Conservation (phyloP, 2,797 vertebrate genomes). For the Myoxocephalus aenaeus region DNA sequence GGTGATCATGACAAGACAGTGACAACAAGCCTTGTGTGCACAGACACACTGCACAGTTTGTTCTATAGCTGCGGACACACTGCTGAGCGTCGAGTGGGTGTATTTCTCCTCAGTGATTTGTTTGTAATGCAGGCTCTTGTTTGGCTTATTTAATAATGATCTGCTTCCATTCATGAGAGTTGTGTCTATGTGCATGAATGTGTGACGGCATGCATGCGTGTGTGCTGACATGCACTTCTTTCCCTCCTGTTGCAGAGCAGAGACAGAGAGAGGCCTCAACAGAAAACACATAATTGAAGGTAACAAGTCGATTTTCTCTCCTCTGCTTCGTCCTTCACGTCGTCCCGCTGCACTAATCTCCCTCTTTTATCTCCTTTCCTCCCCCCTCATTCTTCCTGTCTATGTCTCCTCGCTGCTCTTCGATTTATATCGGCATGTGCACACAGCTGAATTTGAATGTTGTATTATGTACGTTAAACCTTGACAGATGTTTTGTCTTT, state of each 20-base stretch:
- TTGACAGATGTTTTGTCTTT: constrained; percentile 26
- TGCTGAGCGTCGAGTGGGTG: constrained; percentile 39
- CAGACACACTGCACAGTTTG: constrained; percentile 30
- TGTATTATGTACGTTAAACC: constrained; percentile 4
- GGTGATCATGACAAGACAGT: constrained; percentile 10
- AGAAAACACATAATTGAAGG: constrained; percentile 99
- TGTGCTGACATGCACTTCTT: constrained; percentile 29
- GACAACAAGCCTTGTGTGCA: constrained; percentile 18
- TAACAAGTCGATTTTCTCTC: constrained; percentile 71
- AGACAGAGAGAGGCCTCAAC: constrained; percentile 96
- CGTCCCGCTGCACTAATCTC: constrained; percentile 45
- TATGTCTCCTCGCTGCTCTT: constrained; percentile 19
- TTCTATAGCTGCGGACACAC: constrained; percentile 33
- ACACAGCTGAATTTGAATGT: constrained; percentile 37
- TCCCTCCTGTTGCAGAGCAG: constrained; percentile 87
- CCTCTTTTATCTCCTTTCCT: constrained; percentile 52
- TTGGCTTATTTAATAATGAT: constrained; percentile 40
- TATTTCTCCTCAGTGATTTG: constrained; percentile 36
- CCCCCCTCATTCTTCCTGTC: constrained; percentile 17
- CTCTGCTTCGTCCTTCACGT: constrained; percentile 62
- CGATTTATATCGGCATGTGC: constrained; percentile 33
- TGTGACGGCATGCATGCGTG: background rate
- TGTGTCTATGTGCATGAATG: background rate
- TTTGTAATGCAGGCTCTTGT: constrained; percentile 41
- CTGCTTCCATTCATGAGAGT: constrained; percentile 6